Base-by-base conservation (phyloP, 2,113 vertebrate species). In the Arvicanthis niloticus region DNA sequence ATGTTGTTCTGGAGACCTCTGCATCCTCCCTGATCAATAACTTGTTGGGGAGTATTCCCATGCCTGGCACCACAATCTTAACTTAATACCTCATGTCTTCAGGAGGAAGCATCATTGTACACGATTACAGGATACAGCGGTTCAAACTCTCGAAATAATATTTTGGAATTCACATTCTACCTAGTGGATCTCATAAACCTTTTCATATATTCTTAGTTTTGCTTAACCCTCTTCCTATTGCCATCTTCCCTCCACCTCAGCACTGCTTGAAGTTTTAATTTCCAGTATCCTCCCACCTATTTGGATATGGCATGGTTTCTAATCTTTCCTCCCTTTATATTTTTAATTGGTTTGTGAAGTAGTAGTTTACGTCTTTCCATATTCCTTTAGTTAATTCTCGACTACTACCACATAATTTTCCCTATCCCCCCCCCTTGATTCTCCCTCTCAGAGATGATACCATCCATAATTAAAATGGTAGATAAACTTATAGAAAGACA, bases 401-500 rank as follows among this genome's bases (percentile, higher is more conserved):
- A 65, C 26, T 15, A 62, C 26, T 45, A 42, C 15, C 81, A 85
- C 26, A 31, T 85, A 42, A 85, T 65, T 62, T 45, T 2, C n/a
- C 81, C 40, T 31, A 31, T 19, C 26, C 24, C 45, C 45, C 45
- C 29, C 58, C 3, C n/a, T 84, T 62, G 56, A 16, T 68, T 37
- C 21, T 42, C 26, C 0, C 10, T 7, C 10, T 1, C 9, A 5
- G 3, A 86, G 19, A 84, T 68, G 22, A 22, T 17, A 24, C 2
- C 19, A 22, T 40, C 40, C 90, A 96, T 21, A 78, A 95, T 93
- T 89, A 86, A 76, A 92, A 91, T 22, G 86, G 77, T 34, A 77
- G 40, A 15, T 40, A 42, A 81, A 91, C 60, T n/a, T 60, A 62
- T 1, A 86, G 26, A 53, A 91, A 89, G 77, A 53, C 12, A 96